Percentiles rank a stretch among this genome's conserved stretches.
Conservation (phyloP, 1,140 invertebrate species). For the Ruditapes philippinarum region DNA sequence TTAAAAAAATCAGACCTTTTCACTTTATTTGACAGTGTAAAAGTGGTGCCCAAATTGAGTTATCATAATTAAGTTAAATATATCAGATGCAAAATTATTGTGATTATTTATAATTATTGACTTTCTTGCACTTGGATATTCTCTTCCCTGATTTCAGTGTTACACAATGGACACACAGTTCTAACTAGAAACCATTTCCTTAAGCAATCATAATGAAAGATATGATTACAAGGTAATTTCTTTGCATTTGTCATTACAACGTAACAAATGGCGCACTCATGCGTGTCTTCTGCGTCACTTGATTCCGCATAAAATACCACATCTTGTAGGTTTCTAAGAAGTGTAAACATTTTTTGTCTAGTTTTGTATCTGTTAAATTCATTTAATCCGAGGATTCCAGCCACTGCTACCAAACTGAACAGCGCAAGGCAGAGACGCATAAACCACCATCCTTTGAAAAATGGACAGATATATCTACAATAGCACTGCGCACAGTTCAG, state of each 20-base stretch:
- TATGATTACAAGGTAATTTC: neutral
- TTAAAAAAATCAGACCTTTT: too few species aligned
- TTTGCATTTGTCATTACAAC: neutral
- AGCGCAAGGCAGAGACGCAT: neutral
- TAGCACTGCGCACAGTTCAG: neutral
- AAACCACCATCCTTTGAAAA: slow-evolving; percentile 16
- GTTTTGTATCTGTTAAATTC: neutral
- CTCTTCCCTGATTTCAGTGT: neutral
- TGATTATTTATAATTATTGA: neutral
- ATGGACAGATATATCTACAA: neutral
- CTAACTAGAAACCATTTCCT: neutral
- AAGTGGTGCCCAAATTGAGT: too few species aligned
- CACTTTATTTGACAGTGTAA: too few species aligned
- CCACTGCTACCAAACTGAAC: neutral
- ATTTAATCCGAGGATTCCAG: neutral
- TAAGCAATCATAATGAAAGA: neutral
- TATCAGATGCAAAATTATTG: too few species aligned
- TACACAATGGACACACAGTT: neutral
- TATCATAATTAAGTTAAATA: too few species aligned
- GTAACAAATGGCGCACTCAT: slow-evolving; percentile 1
- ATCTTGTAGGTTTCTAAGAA: neutral
- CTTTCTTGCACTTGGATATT: too few species aligned
- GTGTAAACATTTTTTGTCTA: neutral
- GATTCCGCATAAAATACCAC: too few species aligned
- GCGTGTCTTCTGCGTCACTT: neutral